Evolutionary conservation across 2,113 vertebrate species (phyloP).

Genomic region (Stomatorhinus ivindoensis): DNA sequence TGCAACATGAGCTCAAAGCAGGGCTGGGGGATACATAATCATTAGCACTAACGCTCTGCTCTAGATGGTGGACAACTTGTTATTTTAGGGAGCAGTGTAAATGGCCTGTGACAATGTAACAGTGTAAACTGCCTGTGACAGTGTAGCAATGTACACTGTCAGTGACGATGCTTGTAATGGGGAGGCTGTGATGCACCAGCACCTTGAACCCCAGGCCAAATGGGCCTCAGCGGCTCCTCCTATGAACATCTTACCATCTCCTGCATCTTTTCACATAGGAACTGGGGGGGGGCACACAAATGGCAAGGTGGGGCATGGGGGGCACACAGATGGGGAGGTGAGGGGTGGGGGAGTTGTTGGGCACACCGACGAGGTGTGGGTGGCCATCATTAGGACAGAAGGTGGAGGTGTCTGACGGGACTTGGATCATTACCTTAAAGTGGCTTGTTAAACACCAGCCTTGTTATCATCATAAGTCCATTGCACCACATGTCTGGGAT

Average conservation of each 20-base stretch:
- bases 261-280: neutral
- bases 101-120: no score
- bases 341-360: neutral
- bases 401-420: neutral
- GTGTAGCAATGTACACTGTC: neutral
- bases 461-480: neutral
- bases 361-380: neutral
- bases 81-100: neutral
- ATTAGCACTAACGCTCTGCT: neutral
- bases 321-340: no score
- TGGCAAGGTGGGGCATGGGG: no score
- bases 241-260: neutral
- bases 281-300: neutral
- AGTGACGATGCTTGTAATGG: neutral
- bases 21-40: neutral
- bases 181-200: neutral
- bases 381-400: neutral
- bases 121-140: neutral
- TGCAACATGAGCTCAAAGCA: neutral
- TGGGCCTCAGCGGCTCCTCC: neutral
- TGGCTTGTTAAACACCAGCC: neutral
- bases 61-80: neutral
- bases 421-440: neutral
- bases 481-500: neutral
- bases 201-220: neutral